Base-by-base conservation (phyloP, 2,113 vertebrate genomes). In the Bostrychus sinensis region DNA sequence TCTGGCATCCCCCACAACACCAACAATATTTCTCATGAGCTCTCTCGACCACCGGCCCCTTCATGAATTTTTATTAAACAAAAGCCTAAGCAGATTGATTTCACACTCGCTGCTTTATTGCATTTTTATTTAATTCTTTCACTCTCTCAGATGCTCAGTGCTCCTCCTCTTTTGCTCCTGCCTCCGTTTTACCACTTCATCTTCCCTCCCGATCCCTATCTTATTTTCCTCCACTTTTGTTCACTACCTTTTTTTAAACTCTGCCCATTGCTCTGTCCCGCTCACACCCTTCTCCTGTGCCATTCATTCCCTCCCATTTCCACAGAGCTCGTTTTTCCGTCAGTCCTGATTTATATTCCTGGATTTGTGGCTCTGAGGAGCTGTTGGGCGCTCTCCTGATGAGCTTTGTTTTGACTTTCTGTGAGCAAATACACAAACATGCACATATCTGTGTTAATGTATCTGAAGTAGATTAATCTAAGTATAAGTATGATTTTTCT, bases 51-150 rank as follows among this genome's bases (percentile, higher is more conserved):
- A 77, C 92, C 92, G 92, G 94, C 93, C 94, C 48, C 94, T 95
- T 97, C 95, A 96, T 96, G 94, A 96, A 96, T 96, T 98, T 96
- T 96, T 98, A 96, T 96, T 96, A 96, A 96, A 95, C 95, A 96
- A 96, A 97, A 96, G 93, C 96, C 93, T 95, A 96, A 95, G 94
- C 93, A 94, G 95, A 98, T 98, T 97, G 96, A 98, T 98, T 98
- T 96, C 94, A 93, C 94, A 94, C 89, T 45, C 83, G 71, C 93
- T 92, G 94, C 94, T 95, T 96, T 96, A 98, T 97, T 96, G 94
- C 94, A 92, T 95, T 98, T 96, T 96, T 97, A 96, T 96, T 96
- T 96, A 95, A 96, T 96, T 96, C 92, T 91, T 93, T 94, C 83
- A 86, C 83, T 85, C 85, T 74, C 84, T 85, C 77, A 70, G 72